These are phyloP conservation scores for Thalassoma bifasciatum DNA, from an alignment of 2,113 vertebrate species.

Conservation along the genomic window DNA sequence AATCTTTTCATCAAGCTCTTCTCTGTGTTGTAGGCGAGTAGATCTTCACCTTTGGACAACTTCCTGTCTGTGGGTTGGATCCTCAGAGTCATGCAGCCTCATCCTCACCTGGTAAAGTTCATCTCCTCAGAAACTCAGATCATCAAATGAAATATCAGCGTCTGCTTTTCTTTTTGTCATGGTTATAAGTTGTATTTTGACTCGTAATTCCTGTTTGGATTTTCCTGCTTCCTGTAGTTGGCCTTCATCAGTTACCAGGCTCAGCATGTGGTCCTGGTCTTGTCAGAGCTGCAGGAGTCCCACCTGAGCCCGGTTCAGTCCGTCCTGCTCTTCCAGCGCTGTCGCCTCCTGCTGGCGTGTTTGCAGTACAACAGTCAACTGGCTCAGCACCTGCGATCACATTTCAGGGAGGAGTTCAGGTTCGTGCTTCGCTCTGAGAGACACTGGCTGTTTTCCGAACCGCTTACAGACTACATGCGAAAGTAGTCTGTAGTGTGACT, in stretches of 20 bases:
- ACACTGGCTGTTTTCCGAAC: no score
- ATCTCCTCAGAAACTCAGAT: no score
- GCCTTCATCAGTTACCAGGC: slow-evolving; percentile 80
- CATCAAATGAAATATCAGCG: no score
- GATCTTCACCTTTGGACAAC: slow-evolving; percentile 55
- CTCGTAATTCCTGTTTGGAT: no score
- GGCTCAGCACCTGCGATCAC: slow-evolving; percentile 71
- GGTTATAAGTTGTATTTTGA: no score
- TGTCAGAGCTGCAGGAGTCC: slow-evolving; percentile 61
- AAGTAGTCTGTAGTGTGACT: no score
- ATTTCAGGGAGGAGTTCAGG: slow-evolving; percentile 86
- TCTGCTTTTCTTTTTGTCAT: no score
- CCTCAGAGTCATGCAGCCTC: slow-evolving; percentile 74
- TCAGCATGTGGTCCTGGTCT: slow-evolving; percentile 74
- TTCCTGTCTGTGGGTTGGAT: slow-evolving; percentile 80
- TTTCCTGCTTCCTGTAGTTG: slow-evolving; percentile 19
- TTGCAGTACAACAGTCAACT: slow-evolving; percentile 80
- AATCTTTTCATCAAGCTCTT: background rate
- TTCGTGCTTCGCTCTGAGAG: slow-evolving; percentile 43
- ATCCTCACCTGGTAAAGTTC: slow-evolving; percentile 75
- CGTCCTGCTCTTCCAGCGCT: slow-evolving; percentile 84
- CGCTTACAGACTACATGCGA: no score
- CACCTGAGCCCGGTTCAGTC: slow-evolving; percentile 75
- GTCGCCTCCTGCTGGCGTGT: slow-evolving; percentile 82
- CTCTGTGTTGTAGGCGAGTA: slow-evolving; percentile 66